Evolutionary conservation across 2,113 vertebrate species (phyloP), one percentile per base, ranked within the genome.

Genomic region (Chrysochloris asiatica): DNA sequence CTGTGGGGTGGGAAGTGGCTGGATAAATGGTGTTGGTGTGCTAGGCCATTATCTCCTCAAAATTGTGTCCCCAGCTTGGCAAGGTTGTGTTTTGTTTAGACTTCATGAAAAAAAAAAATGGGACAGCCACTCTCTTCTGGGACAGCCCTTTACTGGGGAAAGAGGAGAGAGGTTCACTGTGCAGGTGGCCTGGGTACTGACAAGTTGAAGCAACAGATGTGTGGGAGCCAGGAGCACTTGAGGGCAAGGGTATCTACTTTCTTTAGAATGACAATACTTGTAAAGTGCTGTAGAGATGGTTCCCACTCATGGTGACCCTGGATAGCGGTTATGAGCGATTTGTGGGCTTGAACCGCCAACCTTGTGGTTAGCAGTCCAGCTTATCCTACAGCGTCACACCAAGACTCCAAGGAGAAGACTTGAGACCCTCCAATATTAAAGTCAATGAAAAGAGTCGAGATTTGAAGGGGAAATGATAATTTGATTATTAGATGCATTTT

Each of bases 81-180:
- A 5, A 80, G 72, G 63, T 72, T 91, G 30, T 84, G 54, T 83
- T 89, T 91, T 92, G 11, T 88, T 86, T 95, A 89, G 41, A 71
- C 50, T 94, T 30, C 50, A 5, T 89, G 76, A 47, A 52, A 43
- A 59, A 56, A 71, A 48, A 59, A 63, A 71, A 48, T 12, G 36
- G 56, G 36, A 9, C 82, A 89, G 17, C 54, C 54, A n/a, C 11
- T n/a, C 59, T 90, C 82, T 87, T 88, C 45, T 65, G 45, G 47
- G 61, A 26, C 6, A 67, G 24, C 48, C 56, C 50, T 26, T 56
- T n/a, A 92, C 36, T 28, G 22, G 56, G 43, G n/a, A n/a, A n/a
- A n/a, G n/a, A 67, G 65, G 90, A n/a, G 83, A 75, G 86, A 41
- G 59, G 33, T 41, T 87, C 47, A n/a, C 36, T 8, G 21, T 30